Evolutionary conservation across 2,797 vertebrate species (phyloP).

Genomic region (Iguana delicatissima): DNA sequence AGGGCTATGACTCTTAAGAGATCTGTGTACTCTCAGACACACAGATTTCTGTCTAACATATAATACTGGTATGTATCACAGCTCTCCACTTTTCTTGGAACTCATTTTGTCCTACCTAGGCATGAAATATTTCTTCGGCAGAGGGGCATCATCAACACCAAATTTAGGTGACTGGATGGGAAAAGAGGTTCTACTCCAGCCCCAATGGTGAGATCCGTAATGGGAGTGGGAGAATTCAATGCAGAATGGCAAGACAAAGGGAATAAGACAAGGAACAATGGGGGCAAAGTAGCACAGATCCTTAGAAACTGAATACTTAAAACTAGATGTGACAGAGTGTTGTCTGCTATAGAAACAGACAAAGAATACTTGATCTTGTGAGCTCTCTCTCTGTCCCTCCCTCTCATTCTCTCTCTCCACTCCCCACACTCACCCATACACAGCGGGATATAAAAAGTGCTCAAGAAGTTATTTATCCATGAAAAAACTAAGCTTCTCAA

Average conservation of each 20-base stretch:
- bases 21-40: background rate
- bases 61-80: background rate
- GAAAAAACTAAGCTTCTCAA: too few species aligned
- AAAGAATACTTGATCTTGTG: background rate
- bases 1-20: background rate
- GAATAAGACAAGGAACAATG: background rate
- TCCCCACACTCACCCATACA: too few species aligned
- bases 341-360: background rate
- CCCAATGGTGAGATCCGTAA: background rate
- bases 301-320: background rate
- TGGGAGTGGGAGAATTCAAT: background rate
- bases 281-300: background rate
- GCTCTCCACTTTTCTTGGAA: background rate
- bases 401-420: too few species aligned
- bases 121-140: background rate
- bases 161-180: background rate
- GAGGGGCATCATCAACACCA: background rate
- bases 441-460: too few species aligned
- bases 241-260: background rate
- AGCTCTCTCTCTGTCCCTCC: too few species aligned
- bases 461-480: too few species aligned
- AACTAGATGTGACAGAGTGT: background rate
- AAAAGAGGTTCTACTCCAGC: background rate
- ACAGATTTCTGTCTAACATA: background rate
- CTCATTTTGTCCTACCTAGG: background rate